These are phyloP conservation scores for Plectropomus leopardus DNA, from an alignment of 2,113 vertebrate species.

Conservation along the genomic window DNA sequence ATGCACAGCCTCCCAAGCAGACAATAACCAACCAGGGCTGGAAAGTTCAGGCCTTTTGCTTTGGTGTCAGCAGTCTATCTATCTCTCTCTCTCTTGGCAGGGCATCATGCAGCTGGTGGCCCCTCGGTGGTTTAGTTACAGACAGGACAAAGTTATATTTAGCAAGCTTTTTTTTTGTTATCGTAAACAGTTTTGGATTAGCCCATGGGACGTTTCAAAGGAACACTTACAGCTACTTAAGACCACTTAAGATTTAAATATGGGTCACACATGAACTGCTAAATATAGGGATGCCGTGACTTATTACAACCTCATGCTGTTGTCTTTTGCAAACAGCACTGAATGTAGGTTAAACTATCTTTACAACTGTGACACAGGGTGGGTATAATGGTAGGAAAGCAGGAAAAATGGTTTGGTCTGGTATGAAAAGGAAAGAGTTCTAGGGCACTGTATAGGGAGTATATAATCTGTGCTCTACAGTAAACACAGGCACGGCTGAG, in stretches of 20 bases:
- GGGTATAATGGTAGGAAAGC: constrained; percentile 9
- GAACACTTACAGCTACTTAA: constrained; percentile 15
- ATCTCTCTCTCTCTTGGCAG: constrained; percentile 70
- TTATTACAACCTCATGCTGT: constrained; percentile 21
- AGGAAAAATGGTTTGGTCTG: constrained; percentile 6
- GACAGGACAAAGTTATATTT: constrained; percentile 66
- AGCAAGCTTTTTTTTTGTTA: constrained; percentile 39
- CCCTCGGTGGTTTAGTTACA: constrained; percentile 48
- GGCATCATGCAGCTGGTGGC: constrained; percentile 55
- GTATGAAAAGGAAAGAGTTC: constrained; percentile 16
- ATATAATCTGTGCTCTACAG: constrained; percentile 22
- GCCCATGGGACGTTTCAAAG: constrained; percentile 26
- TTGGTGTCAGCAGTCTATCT: constrained; percentile 77
- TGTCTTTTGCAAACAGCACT: background rate
- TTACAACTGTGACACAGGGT: constrained; percentile 41
- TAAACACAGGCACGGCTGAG: constrained; percentile 12
- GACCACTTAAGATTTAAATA: constrained; percentile 51
- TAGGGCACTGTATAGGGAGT: constrained; percentile 6
- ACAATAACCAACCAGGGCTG: constrained; percentile 70
- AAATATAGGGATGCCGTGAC: constrained; percentile 53
- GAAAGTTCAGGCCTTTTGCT: constrained; percentile 75
- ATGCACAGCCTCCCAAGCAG: constrained; percentile 58
- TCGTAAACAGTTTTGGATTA: constrained; percentile 57
- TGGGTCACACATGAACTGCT: constrained; percentile 54
- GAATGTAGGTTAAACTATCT: constrained; percentile 69